Evolutionary conservation across 1,140 invertebrate species (phyloP).

Genomic region (Polypedilum vanderplanki): DNA sequence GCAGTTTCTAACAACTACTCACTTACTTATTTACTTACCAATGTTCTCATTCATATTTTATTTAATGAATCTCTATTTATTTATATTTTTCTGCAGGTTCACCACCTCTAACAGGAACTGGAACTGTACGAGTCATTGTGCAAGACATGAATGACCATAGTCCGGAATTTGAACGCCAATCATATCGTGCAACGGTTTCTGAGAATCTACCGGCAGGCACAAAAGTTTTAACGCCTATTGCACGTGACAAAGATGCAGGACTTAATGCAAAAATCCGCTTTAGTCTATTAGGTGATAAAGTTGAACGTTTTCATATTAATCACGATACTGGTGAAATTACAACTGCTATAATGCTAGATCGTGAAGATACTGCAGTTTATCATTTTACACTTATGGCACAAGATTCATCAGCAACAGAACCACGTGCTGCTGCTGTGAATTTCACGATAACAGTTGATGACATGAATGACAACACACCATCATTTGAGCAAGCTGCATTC

Average conservation of each 20-base stretch:
- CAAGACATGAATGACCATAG: slow-evolving; percentile 91
- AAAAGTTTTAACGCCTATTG: slow-evolving; percentile 61
- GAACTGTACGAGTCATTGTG: slow-evolving; percentile 78
- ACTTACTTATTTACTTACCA: too few species aligned
- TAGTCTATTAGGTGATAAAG: slow-evolving; percentile 70
- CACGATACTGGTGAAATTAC: slow-evolving; percentile 65
- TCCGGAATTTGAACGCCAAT: slow-evolving; percentile 72
- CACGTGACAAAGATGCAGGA: slow-evolving; percentile 73
- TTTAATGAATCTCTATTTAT: slow-evolving; percentile 31
- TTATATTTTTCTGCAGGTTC: slow-evolving; percentile 57
- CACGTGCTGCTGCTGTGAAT: slow-evolving; percentile 67
- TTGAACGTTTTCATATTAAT: slow-evolving; percentile 67
- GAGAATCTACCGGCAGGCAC: slow-evolving; percentile 71
- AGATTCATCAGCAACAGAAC: slow-evolving; percentile 77
- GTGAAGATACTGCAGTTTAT: slow-evolving; percentile 69
- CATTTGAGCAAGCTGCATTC: slow-evolving; percentile 63
- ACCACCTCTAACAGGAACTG: slow-evolving; percentile 79
- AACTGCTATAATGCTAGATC: slow-evolving; percentile 64
- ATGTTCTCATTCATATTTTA: not conserved
- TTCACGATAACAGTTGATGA: slow-evolving; percentile 72
- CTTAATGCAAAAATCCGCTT: slow-evolving; percentile 79
- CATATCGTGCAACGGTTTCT: slow-evolving; percentile 64
- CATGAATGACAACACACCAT: slow-evolving; percentile 81
- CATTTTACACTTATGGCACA: slow-evolving; percentile 76
- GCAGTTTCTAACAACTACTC: too few species aligned